A percentile compares a stretch with the other conserved stretches of the same genome.
phyloP scores from a whole-genome alignment of 2,113 vertebrate genomes.

The Uropsilus gracilis region DNA sequence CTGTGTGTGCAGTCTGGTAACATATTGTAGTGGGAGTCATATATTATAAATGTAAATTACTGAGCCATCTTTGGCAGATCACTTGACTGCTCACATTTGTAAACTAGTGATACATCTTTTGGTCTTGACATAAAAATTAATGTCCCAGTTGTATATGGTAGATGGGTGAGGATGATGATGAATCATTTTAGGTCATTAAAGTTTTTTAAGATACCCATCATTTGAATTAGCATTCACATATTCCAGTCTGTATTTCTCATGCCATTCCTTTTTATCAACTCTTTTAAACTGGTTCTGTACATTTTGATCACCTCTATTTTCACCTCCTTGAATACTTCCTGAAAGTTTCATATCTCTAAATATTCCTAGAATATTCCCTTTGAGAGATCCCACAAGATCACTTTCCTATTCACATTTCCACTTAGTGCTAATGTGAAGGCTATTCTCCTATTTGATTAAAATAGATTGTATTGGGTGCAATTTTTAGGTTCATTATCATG shows the following conservation, averaged over 20 bases:
- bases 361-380: not conserved
- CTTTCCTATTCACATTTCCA: constrained; percentile 26
- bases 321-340: not conserved
- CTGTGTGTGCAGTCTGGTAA: not conserved
- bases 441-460: constrained; percentile 62
- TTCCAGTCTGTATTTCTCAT: not conserved
- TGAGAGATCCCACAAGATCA: not conserved
- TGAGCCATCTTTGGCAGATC: not conserved
- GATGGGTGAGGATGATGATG: not conserved
- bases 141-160: not conserved
- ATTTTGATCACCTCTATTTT: constrained; percentile 9
- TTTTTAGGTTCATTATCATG: constrained; percentile 51
- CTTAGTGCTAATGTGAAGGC: constrained; percentile 12
- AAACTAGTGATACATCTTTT: not conserved
- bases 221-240: constrained; percentile 2
- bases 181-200: not conserved
- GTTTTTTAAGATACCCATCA: not conserved
- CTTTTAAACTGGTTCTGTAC: not conserved
- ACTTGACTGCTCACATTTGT: constrained; percentile 25
- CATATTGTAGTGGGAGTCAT: not conserved
- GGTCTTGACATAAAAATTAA: not conserved
- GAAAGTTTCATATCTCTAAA: constrained; percentile 51
- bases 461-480: constrained; percentile 26
- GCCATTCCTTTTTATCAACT: not conserved
- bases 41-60: not conserved